These are phyloP conservation scores for Hydrolagus colliei DNA, from an alignment of 2,797 vertebrate genomes.

Conservation along the genomic window DNA sequence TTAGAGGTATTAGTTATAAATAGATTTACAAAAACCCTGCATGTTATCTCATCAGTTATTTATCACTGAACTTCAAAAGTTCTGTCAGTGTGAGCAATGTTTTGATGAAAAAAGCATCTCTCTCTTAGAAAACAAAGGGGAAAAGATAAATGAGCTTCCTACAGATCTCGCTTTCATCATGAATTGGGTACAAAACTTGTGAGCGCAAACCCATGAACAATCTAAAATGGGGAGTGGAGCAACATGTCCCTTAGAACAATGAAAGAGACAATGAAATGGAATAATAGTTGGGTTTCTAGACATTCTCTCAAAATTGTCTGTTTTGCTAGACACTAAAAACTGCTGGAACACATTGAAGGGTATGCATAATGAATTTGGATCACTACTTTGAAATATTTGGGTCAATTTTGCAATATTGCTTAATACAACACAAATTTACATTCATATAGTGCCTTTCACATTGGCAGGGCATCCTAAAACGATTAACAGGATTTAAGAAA, in stretches of 20 bases:
- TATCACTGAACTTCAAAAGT: not conserved
- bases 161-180: not conserved
- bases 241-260: not conserved
- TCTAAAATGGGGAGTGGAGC: not conserved
- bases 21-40: not conserved
- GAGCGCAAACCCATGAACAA: not conserved
- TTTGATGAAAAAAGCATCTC: not conserved
- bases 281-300: not conserved
- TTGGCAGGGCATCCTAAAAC: too few species aligned
- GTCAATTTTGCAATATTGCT: too few species aligned
- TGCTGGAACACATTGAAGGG: not conserved
- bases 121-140: not conserved
- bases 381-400: too few species aligned
- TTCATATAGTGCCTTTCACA: too few species aligned
- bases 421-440: too few species aligned
- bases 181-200: not conserved
- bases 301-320: too few species aligned
- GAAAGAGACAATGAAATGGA: slow-evolving; percentile 1
- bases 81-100: not conserved
- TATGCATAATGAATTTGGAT: not conserved
- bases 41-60: not conserved
- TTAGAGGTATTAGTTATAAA: not conserved
- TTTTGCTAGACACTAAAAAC: not conserved
- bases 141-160: not conserved
- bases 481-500: too few species aligned